A percentile compares a stretch with the other conserved stretches of the same genome.
Evolutionary conservation across 2,888 invertebrate genomes (phyloP).

Genomic region (Helobdella robusta): DNA sequence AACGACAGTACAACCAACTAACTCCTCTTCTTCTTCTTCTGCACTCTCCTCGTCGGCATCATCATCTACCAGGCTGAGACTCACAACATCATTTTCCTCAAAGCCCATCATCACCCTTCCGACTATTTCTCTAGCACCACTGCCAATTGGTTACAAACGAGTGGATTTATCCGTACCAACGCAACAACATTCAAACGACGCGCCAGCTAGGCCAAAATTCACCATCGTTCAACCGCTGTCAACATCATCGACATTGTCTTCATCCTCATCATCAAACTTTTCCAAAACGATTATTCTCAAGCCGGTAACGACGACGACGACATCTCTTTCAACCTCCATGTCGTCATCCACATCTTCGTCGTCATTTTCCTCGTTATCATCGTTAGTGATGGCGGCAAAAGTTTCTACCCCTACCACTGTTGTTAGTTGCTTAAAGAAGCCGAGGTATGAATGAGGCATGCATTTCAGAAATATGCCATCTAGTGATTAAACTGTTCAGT

Average conservation of each 20-base stretch:
- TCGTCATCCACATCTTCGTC: conserved; percentile 15
- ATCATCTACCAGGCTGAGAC: neutral
- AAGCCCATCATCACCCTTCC: neutral
- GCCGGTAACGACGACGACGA: neutral
- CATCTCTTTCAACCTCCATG: neutral
- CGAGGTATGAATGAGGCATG: neutral
- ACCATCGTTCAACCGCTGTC: neutral
- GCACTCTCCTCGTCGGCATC: neutral
- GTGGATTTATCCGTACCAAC: no score
- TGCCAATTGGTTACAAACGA: no score
- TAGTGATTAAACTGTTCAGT: no score
- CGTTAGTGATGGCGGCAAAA: neutral
- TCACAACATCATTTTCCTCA: neutral
- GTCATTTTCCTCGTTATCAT: neutral
- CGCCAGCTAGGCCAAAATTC: no score
- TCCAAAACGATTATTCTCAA: neutral
- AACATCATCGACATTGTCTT: neutral
- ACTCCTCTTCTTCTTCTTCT: neutral
- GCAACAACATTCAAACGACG: no score
- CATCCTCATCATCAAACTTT: neutral
- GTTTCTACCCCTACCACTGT: neutral
- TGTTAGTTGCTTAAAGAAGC: neutral
- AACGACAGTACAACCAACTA: no score
- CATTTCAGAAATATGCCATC: no score
- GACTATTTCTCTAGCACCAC: neutral